Evolutionary conservation across 1,140 invertebrate species (phyloP).

Genomic region (Drosophila nasuta): DNA sequence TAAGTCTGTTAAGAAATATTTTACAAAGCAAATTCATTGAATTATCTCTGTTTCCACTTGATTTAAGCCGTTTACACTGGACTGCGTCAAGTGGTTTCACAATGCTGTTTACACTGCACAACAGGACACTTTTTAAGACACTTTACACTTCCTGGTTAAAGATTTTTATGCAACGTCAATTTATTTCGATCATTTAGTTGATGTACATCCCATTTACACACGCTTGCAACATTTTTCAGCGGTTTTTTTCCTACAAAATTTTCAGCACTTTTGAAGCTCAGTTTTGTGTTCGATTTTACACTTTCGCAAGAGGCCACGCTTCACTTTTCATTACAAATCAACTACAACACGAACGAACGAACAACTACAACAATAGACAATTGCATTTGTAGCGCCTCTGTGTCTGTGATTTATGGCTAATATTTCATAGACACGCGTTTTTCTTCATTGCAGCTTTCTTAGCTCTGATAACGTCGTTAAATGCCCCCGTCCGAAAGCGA

Average conservation of each 20-base stretch:
- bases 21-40: background rate
- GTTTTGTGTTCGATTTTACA: conserved; percentile 47
- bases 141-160: background rate
- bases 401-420: conserved; percentile 57
- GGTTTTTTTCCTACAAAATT: background rate
- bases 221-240: background rate
- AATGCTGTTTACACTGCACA: conserved; percentile 12
- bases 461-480: conserved; percentile 80
- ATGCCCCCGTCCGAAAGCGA: conserved; percentile 58
- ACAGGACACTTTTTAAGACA: conserved; percentile 7
- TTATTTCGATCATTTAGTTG: background rate
- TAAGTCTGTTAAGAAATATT: conserved; percentile 16
- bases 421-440: conserved; percentile 68
- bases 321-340: conserved; percentile 78
- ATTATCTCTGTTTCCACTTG: conserved; percentile 18
- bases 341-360: conserved; percentile 23
- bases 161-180: background rate
- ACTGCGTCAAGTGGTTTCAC: background rate
- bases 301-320: conserved; percentile 77
- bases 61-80: background rate
- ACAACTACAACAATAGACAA: conserved; percentile 9
- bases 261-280: background rate
- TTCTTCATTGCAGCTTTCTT: conserved; percentile 41
- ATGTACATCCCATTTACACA: background rate
- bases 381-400: conserved; percentile 28